These are phyloP conservation scores for Abramis brama DNA, from an alignment of 2,113 vertebrate genomes.

Conservation along the genomic window DNA sequence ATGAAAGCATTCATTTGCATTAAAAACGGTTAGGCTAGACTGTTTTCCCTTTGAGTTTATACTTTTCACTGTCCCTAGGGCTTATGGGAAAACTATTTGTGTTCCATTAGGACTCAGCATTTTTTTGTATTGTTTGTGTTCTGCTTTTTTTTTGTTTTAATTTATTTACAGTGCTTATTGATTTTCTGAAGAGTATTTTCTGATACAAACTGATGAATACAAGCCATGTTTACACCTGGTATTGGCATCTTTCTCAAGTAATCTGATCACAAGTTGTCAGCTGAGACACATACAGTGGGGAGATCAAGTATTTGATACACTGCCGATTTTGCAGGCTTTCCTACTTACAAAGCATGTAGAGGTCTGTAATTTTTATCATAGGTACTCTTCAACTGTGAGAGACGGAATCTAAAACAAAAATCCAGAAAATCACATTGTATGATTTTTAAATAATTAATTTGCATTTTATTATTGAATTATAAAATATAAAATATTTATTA, in stretches of 20 bases:
- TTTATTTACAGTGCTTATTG: neutral
- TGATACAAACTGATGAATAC: neutral
- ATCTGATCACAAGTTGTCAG: neutral
- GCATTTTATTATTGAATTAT: too few species aligned
- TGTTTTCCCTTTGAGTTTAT: slow-evolving; percentile 25
- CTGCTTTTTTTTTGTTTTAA: neutral
- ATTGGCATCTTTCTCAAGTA: neutral
- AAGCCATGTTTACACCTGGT: neutral
- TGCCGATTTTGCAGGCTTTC: too few species aligned
- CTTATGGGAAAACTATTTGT: slow-evolving; percentile 22
- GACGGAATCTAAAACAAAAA: too few species aligned
- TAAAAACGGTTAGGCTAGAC: slow-evolving; percentile 39
- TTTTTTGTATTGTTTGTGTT: neutral
- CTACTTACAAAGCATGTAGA: too few species aligned
- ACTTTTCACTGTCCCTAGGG: neutral
- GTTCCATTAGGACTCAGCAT: slow-evolving; percentile 3
- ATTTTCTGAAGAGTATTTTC: neutral
- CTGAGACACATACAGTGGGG: neutral
- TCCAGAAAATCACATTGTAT: too few species aligned
- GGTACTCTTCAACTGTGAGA: too few species aligned
- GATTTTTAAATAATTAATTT: too few species aligned
- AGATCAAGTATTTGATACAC: too few species aligned
- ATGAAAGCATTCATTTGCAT: slow-evolving; percentile 64
- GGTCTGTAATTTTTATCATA: too few species aligned
- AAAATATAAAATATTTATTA: too few species aligned